Conservation (phyloP, 2,113 vertebrate species). For the Bubo blakistoni region DNA sequence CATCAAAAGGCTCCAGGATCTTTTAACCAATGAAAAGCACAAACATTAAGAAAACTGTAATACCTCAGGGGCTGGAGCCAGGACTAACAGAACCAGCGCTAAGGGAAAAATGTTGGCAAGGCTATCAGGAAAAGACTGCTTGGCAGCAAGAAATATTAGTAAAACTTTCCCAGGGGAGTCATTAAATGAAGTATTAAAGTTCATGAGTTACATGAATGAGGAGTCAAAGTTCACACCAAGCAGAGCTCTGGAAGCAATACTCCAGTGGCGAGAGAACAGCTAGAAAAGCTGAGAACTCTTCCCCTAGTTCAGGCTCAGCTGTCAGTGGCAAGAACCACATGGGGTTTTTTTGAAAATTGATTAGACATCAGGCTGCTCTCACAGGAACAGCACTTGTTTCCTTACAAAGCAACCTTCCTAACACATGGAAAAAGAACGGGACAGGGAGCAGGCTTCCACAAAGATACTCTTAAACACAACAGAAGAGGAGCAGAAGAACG, state of each 20-base stretch:
- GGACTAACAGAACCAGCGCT: not conserved
- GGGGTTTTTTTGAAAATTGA: not conserved
- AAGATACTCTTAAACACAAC: not conserved
- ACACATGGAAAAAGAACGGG: rapidly evolving
- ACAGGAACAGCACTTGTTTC: not conserved
- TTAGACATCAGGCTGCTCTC: not conserved
- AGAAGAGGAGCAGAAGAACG: not conserved
- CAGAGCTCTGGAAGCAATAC: not conserved
- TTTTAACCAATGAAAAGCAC: not conserved
- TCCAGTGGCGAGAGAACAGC: not conserved
- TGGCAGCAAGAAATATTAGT: not conserved
- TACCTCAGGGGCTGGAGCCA: not conserved
- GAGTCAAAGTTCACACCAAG: not conserved
- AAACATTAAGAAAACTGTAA: not conserved
- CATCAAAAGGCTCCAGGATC: not conserved
- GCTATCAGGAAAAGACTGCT: not conserved
- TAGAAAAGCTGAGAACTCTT: not conserved
- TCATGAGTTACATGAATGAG: not conserved
- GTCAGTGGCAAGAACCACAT: rapidly evolving
- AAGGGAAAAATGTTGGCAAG: not conserved
- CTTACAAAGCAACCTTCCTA: not conserved
- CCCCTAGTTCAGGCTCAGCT: not conserved
- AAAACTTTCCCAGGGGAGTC: not conserved
- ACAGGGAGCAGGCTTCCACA: not conserved
- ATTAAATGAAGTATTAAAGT: not conserved